These are phyloP conservation scores for Diadromus collaris DNA, from an alignment of 2,888 invertebrate species.

Conservation along the genomic window DNA sequence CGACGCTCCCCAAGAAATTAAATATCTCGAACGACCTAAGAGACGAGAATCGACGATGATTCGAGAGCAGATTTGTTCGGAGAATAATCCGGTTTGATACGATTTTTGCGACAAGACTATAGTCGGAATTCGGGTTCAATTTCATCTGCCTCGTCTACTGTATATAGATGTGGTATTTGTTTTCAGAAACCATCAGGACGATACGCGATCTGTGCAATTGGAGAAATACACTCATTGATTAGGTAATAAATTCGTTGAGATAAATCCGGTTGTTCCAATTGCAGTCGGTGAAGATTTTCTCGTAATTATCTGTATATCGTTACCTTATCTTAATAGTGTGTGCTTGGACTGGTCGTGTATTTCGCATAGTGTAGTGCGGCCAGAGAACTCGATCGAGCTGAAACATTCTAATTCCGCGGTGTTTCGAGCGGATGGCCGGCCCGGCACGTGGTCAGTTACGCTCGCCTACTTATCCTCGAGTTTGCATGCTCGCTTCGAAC, in stretches of 20 bases:
- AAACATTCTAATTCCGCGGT: conserved; percentile 74
- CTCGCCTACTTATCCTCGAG: conserved; percentile 70
- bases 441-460: conserved; percentile 67
- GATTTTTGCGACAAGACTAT: not conserved
- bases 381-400: conserved; percentile 60
- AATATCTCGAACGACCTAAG: not conserved
- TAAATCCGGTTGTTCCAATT: conserved; percentile 35
- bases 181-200: not conserved
- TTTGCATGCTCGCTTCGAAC: conserved; percentile 11
- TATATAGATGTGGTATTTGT: not conserved
- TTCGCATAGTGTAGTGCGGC: conserved; percentile 16
- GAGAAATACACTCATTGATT: conserved; percentile 18
- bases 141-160: not conserved
- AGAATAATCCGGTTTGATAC: not conserved
- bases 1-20: not conserved
- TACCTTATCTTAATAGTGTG: not conserved
- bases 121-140: not conserved
- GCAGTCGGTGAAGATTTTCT: conserved; percentile 23
- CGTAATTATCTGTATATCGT: not conserved
- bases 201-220: not conserved
- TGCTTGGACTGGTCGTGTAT: not conserved
- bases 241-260: conserved; percentile 25
- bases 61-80: conserved; percentile 13
- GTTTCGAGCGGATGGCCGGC: conserved; percentile 63
- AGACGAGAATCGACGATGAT: not conserved